A percentile compares a stretch with the other conserved stretches of the same genome.
phyloP scores from a whole-genome alignment of 1,140 invertebrate genomes.

The Caerostris extrusa region DNA sequence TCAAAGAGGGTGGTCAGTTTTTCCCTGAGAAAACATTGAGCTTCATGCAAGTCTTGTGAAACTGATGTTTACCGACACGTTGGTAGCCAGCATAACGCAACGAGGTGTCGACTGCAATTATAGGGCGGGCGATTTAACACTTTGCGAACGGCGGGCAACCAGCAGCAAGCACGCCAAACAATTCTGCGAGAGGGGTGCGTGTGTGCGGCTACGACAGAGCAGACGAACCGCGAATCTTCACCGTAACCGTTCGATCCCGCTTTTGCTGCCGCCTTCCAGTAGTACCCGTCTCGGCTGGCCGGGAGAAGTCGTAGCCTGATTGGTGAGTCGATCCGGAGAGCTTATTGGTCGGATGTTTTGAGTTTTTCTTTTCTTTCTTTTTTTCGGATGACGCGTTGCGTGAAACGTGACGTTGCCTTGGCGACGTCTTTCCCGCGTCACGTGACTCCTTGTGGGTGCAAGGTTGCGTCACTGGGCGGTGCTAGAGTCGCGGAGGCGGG shows the following conservation, averaged over 20 bases:
- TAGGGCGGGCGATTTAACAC: slow-evolving; percentile 1
- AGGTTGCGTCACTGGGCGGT: slow-evolving; percentile 74
- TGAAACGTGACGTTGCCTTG: slow-evolving; percentile 76
- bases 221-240: slow-evolving; percentile 66
- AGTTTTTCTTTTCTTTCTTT: slow-evolving; percentile 73
- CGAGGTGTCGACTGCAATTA: background rate
- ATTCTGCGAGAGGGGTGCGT: slow-evolving; percentile 35
- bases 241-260: slow-evolving; percentile 73
- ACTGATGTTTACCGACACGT: background rate
- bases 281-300: slow-evolving; percentile 54
- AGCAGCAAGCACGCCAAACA: slow-evolving; percentile 32
- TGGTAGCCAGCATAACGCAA: background rate
- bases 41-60: background rate
- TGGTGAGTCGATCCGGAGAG: slow-evolving; percentile 57
- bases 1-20: background rate
- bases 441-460: slow-evolving; percentile 59
- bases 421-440: slow-evolving; percentile 70
- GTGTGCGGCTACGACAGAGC: slow-evolving; percentile 47
- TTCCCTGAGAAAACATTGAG: too few relatives aligned
- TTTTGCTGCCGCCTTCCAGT: slow-evolving; percentile 72
- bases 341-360: slow-evolving; percentile 74
- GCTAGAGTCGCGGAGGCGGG: slow-evolving; percentile 23
- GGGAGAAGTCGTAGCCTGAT: slow-evolving; percentile 49
- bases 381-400: slow-evolving; percentile 72
- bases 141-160: background rate